These are phyloP conservation scores for Leucophenga maculata DNA, from an alignment of 2,888 invertebrate species.

Conservation along the genomic window DNA sequence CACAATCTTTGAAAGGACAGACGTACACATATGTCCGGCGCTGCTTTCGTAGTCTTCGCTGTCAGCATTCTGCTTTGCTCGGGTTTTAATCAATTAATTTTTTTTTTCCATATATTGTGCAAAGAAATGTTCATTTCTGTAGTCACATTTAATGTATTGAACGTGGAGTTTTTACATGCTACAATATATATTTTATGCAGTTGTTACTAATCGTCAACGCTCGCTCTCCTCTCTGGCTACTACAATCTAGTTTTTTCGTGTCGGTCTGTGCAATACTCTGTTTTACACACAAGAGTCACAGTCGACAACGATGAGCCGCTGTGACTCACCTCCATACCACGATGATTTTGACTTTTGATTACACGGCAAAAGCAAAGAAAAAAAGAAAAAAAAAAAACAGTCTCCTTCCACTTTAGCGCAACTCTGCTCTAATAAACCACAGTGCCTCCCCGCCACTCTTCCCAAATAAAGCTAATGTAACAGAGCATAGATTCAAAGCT, in stretches of 20 bases:
- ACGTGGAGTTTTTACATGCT: too few relatives aligned
- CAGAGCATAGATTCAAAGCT: too few relatives aligned
- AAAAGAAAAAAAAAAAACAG: not conserved
- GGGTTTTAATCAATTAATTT: conserved; percentile 43
- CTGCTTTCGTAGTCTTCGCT: not conserved
- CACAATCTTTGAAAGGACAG: conserved; percentile 9
- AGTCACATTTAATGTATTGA: too few relatives aligned
- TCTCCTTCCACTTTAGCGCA: not conserved
- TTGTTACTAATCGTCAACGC: too few relatives aligned
- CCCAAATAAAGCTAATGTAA: too few relatives aligned
- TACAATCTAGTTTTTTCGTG: not conserved
- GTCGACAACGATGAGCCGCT: conserved; percentile 29
- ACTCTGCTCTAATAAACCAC: too few relatives aligned
- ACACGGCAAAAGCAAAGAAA: conserved; percentile 26
- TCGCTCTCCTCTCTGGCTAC: too few relatives aligned
- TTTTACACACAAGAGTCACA: conserved; percentile 20
- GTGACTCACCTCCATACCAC: conserved; percentile 48
- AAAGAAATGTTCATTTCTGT: not conserved
- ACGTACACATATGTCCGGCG: conserved; percentile 13
- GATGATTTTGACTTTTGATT: conserved; percentile 30
- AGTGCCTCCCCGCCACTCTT: too few relatives aligned
- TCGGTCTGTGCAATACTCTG: not conserved
- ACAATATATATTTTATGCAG: too few relatives aligned
- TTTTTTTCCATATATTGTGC: conserved; percentile 23
- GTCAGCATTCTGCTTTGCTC: not conserved